Evolutionary conservation across 2,888 invertebrate species (phyloP), one percentile per base, ranked within the genome.

Genomic region (Oscheius onirici): DNA sequence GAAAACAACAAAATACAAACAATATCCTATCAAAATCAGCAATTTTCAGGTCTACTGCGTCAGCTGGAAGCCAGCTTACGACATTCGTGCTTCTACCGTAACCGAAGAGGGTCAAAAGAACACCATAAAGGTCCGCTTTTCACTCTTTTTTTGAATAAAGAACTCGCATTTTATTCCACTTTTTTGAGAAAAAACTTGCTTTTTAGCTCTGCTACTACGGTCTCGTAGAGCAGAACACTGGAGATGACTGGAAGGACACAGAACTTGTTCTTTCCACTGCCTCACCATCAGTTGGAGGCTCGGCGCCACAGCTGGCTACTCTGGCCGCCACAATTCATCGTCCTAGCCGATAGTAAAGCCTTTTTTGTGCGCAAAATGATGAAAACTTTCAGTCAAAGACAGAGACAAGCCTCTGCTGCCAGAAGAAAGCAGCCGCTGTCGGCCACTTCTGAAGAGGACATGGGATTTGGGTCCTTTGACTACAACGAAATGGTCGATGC

Each of bases 61-160:
- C n/a, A 84, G 81, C n/a, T 89, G 89, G 89, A 83, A 84, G 10
- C 89, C 89, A 13, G 83, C 85, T 69, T 89, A 89, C 73, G 89
- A 89, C 75, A 86, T 89, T 63, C 83, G 89, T n/a, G 89, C 89
- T 43, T 76, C 78, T 5, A 85, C 84, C 5, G 76, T 86, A 72
- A 76, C 81, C 74, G 77, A 83, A 74, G 76, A 85, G 81, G 69
- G 81, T 69, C 58, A 80, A 52, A 24, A 78, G 83, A 81, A 84
- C 82, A 69, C 76, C 69, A 61, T 71, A 46, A 79, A 68, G 55
- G 74, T 74, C 63, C n/a, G 44, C 3, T 6, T 15, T 26, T 1
- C 26, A 6, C n/a, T 54, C 15, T 11, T 20, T 54, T 54, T 28
- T 54, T 54, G n/a, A n/a, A 20, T 49, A 10, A 3, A 3, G 5